Base-by-base conservation (phyloP, 2,888 invertebrate genomes). In the Idaea straminata region DNA sequence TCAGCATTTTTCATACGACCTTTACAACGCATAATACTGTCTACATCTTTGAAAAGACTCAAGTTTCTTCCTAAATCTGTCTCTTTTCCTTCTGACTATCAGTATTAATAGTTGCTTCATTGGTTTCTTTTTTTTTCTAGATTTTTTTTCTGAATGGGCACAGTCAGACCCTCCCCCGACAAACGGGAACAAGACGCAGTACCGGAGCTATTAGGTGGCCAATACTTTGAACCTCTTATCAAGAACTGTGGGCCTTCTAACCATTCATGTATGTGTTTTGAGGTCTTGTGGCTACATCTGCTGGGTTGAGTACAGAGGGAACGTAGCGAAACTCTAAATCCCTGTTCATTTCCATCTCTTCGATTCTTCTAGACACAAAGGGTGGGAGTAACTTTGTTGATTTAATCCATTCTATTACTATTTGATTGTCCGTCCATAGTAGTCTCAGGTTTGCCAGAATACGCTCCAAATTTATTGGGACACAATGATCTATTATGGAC, bases 11-110 rank as follows among this genome's bases (percentile, higher is more conserved):
- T 58, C n/a, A 58, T 15, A 36, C 72, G 61, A 7, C 72, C 72
- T 62, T 47, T 60, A 34, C 72, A 73, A 58, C 74, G 36, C 0
- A 74, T 25, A 5, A 74, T 3, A 7, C 69, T 68, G 35, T 71
- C 61, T 6, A 57, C 36, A 34, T 73, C 73, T 13, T 38, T 15
- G 16, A 67, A 73, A 5, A 74, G 34, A 5, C 61, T 60, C 35
- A 74, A 34, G 35, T 64, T 70, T 6, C 68, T 61, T 5, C 60
- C 34, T 60, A 72, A 61, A 57, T 64, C 16, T 0, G 74, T 73
- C 38, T 34, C 58, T n/a, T 63, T 68, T 0, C 69, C 69, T 61
- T 10, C n/a, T 15, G 5, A 10, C 2, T 25, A 25, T 25, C 25
- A 1, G 25, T 25, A 25, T 25, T 25, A 25, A 25, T 25, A 1